Evolutionary conservation across 2,888 invertebrate species (phyloP).

Genomic region (Theristus sp.): DNA sequence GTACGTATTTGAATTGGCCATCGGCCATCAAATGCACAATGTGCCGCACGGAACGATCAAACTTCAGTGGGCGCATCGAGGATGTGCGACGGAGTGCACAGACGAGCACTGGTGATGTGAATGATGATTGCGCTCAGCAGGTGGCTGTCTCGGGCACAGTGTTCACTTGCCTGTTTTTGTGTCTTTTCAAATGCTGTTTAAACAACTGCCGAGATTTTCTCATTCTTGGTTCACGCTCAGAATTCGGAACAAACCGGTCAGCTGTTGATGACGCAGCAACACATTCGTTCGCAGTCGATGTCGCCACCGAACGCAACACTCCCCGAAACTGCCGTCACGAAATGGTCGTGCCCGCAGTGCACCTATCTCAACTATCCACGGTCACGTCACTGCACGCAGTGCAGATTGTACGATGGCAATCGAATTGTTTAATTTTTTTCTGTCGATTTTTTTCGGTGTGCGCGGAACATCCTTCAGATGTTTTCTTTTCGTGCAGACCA

Average conservation of each 20-base stretch:
- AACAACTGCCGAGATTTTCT: too few relatives aligned
- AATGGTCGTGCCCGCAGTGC: conserved; percentile 32
- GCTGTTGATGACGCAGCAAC: background rate
- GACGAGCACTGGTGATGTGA: background rate
- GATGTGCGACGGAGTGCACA: too few relatives aligned
- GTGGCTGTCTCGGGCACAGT: background rate
- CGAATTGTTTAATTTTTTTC: too few relatives aligned
- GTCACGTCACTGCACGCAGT: conserved; percentile 32
- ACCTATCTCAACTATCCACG: conserved; percentile 35
- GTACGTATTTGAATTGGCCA: conserved; percentile 35
- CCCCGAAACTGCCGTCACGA: background rate
- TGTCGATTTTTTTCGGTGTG: too few relatives aligned
- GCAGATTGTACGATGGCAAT: too few relatives aligned
- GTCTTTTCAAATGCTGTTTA: too few relatives aligned
- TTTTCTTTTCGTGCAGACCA: too few relatives aligned
- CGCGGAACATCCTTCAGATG: too few relatives aligned
- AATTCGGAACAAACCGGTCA: background rate
- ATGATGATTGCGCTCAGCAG: background rate
- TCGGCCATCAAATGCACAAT: conserved; percentile 30
- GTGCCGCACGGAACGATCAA: conserved; percentile 16
- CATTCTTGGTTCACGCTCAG: too few relatives aligned
- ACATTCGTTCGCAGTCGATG: too few relatives aligned
- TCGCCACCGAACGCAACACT: too few relatives aligned
- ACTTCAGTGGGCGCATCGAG: background rate
- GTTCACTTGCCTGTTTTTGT: too few relatives aligned